Evolutionary conservation across 1,140 invertebrate genomes (phyloP).

Genomic region (Drosophila neocordata): DNA sequence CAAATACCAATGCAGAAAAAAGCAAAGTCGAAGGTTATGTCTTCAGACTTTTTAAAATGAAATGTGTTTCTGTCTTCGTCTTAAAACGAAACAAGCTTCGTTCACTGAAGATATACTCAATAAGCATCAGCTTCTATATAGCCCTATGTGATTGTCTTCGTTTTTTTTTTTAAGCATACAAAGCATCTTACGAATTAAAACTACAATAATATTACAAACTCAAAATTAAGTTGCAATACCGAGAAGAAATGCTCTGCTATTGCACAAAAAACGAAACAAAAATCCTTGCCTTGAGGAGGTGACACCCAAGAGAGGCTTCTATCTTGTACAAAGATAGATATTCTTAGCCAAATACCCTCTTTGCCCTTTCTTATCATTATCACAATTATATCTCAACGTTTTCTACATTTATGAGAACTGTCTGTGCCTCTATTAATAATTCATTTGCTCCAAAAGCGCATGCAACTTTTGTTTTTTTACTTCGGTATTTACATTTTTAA

Average conservation of each 20-base stretch:
- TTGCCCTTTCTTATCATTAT: not conserved
- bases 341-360: not conserved
- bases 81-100: constrained; percentile 61
- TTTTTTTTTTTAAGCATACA: no score
- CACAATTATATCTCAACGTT: no score
- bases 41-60: constrained; percentile 20
- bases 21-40: constrained; percentile 41
- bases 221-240: no score
- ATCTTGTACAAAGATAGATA: constrained; percentile 44
- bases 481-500: constrained; percentile 39
- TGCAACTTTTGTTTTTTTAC: constrained; percentile 43
- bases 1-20: no score
- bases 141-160: no score
- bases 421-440: constrained; percentile 64
- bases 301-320: constrained; percentile 67
- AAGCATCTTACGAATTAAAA: no score
- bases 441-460: constrained; percentile 65
- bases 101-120: constrained; percentile 69
- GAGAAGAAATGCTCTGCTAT: no score
- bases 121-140: no score
- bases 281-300: not conserved
- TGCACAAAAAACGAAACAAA: not conserved
- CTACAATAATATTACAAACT: no score
- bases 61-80: constrained; percentile 64
- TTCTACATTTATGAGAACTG: constrained; percentile 8